Percentiles rank a stretch among this genome's conserved stretches.
phyloP scores from a whole-genome alignment of 30 jellyfish, hydroid and myxozoan genomes.

The Catostylus mosaicus region DNA sequence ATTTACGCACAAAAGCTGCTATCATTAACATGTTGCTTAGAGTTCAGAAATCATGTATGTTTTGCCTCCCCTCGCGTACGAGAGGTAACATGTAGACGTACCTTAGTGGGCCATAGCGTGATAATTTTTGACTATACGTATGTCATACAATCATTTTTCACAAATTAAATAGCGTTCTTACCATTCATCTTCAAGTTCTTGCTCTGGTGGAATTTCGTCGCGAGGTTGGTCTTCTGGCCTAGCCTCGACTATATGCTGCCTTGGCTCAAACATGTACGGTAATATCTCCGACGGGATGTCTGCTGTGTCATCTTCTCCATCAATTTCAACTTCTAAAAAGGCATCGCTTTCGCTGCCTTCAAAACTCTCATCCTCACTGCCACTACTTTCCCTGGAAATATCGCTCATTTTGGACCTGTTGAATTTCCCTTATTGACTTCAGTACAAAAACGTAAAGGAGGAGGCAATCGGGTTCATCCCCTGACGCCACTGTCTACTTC shows the following conservation, averaged over 20 bases:
- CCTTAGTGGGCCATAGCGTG: background rate
- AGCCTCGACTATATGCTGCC: background rate
- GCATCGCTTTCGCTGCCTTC: conserved; percentile 14
- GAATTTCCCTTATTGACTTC: background rate
- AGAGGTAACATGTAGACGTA: background rate
- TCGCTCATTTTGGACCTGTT: conserved; percentile 6
- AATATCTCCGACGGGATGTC: conserved; percentile 5
- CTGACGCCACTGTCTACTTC: conserved; percentile 9
- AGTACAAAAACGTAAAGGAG: background rate
- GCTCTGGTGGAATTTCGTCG: background rate
- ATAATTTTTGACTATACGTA: too few relatives aligned
- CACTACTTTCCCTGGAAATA: background rate
- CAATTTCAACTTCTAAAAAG: conserved; percentile 17
- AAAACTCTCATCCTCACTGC: conserved; percentile 11
- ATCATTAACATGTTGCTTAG: too few relatives aligned
- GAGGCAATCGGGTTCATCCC: conserved; percentile 7
- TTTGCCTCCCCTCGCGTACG: too few relatives aligned
- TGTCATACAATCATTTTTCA: background rate
- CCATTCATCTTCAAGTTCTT: background rate
- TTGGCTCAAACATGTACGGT: conserved; percentile 23
- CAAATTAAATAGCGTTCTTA: background rate
- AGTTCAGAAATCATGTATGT: too few relatives aligned
- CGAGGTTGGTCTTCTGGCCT: background rate
- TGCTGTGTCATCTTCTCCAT: conserved; percentile 2
- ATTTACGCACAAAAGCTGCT: too few relatives aligned